These are phyloP conservation scores for Rhombomys opimus DNA, from an alignment of 2,113 vertebrate species.

Conservation along the genomic window DNA sequence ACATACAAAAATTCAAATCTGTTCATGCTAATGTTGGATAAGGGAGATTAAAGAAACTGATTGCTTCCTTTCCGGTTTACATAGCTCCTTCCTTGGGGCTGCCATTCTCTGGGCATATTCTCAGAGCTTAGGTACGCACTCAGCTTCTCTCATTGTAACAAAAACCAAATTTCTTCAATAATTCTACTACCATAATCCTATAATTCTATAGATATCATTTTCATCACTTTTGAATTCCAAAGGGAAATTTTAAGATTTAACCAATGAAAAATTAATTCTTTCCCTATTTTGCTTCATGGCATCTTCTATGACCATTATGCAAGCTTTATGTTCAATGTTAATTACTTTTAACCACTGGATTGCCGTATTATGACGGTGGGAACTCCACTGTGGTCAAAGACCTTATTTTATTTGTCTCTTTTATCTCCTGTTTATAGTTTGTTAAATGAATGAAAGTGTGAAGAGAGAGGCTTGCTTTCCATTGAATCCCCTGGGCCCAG, in stretches of 20 bases:
- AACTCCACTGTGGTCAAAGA: neutral
- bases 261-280: slow-evolving; percentile 55
- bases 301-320: slow-evolving; percentile 26
- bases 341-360: slow-evolving; percentile 31
- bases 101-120: neutral
- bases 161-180: slow-evolving; percentile 26
- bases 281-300: neutral
- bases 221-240: slow-evolving; percentile 47
- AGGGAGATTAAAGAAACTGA: neutral
- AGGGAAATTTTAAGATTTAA: slow-evolving; percentile 56
- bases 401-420: slow-evolving; percentile 1
- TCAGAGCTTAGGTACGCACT: neutral
- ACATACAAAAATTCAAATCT: slow-evolving; percentile 31
- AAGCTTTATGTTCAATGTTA: slow-evolving; percentile 24
- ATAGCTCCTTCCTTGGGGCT: neutral
- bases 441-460: neutral
- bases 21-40: neutral
- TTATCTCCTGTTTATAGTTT: slow-evolving; percentile 1
- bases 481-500: neutral
- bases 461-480: neutral
- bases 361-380: neutral
- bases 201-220: slow-evolving; percentile 62
- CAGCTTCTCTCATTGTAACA: slow-evolving; percentile 32
- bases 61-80: slow-evolving; percentile 55
- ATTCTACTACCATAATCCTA: slow-evolving; percentile 13